A percentile compares a stretch with the other conserved stretches of the same genome.
These are phyloP conservation scores for Bufo gargarizans DNA, from an alignment of 2,113 vertebrate genomes.

Conservation along the genomic window DNA sequence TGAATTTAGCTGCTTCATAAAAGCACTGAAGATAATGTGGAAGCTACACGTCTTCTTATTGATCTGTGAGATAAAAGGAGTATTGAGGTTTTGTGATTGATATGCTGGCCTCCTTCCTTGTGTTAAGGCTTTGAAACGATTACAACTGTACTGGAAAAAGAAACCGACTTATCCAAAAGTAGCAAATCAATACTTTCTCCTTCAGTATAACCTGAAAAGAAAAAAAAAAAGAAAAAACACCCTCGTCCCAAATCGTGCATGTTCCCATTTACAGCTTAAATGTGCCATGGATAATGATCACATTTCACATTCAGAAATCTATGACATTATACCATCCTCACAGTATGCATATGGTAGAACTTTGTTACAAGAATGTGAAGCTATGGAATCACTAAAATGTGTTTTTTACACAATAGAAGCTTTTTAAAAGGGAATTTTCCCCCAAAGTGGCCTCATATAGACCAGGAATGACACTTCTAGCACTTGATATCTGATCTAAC, in stretches of 20 bases:
- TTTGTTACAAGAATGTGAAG: background rate
- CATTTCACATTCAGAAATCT: background rate
- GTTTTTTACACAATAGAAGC: too few species aligned
- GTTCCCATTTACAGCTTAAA: background rate
- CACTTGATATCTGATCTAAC: too few species aligned
- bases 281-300: background rate
- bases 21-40: slow-evolving; percentile 49
- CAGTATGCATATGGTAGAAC: background rate
- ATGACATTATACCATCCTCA: too few species aligned
- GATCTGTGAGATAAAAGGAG: slow-evolving; percentile 56
- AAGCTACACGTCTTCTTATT: slow-evolving; percentile 52
- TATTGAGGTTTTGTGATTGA: slow-evolving; percentile 58
- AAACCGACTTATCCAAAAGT: slow-evolving; percentile 55
- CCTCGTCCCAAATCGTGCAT: background rate
- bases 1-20: slow-evolving; percentile 55
- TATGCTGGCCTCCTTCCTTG: slow-evolving; percentile 51
- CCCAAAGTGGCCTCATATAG: too few species aligned
- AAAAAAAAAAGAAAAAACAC: background rate
- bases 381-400: background rate
- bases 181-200: slow-evolving; percentile 54
- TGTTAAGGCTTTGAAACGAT: slow-evolving; percentile 56
- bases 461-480: too few species aligned
- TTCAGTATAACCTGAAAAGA: slow-evolving; percentile 43
- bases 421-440: too few species aligned
- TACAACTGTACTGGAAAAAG: slow-evolving; percentile 53